Evolutionary conservation across 1,140 invertebrate genomes (phyloP), one percentile per base, ranked within the genome.

Genomic region (Aporrectodea caliginosa): DNA sequence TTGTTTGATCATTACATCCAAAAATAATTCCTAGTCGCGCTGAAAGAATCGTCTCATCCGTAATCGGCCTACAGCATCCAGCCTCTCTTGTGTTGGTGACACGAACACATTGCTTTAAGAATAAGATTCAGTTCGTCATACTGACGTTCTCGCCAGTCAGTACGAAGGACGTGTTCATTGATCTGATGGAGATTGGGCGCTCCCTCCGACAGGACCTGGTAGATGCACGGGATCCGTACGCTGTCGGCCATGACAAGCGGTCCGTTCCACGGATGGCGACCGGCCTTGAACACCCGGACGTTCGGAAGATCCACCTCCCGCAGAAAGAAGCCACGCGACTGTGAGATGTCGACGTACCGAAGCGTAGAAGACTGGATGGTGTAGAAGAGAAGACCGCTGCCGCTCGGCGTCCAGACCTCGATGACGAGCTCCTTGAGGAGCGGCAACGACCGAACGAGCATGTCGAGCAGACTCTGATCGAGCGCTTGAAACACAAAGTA

Each of bases 331-430:
- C 86, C 85, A 32, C 84, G 78, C 78, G 85, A 85, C 79, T 85
- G 84, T 1, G 85, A 86, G 12, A 87, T 83, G 75, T 87, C 85
- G n/a, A 87, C 78, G 72, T 85, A 85, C 31, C 83, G 79, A 27
- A 87, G 68, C 2, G 84, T 84, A 32, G 80, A 76, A 12, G 85
- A 85, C 16, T 77, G 29, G 12, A 87, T 69, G 0, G 80, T 43
- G 81, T 83, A 87, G 16, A 84, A 77, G 30, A 82, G 35, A 27
- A 86, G 79, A 22, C 83, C 83, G 34, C 81, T 78, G 1, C 83
- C 84, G 78, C 83, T 85, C n/a, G 85, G 84, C 16, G 84, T 84
- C 85, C 85, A 86, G 0, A 87, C 85, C 79, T 87, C 86, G n/a
- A 87, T 70, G 80, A 86, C 81, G 27, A 87, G 81, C 31, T 77